Base-by-base conservation (phyloP, 2,797 vertebrate genomes). In the Pterois miles region DNA sequence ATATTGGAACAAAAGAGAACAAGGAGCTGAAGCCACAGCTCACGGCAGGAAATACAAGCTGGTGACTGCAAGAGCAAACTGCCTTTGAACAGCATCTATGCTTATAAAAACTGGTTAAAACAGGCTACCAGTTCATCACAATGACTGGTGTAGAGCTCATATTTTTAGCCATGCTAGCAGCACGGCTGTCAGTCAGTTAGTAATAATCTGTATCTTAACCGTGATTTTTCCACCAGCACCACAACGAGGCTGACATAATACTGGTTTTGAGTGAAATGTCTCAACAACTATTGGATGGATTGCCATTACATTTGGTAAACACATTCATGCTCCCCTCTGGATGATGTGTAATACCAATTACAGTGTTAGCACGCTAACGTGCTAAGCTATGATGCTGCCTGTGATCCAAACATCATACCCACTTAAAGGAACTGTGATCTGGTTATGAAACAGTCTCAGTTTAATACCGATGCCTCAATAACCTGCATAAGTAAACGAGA, bases 11-110 rank as follows among this genome's bases (percentile, higher is more conserved):
- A 60, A 81, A 76, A 4, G 67, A 72, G 70, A 78, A 84, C 36
- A 77, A 84, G 75, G 38, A 38, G 11, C 40, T 31, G 46, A 73
- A 80, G 82, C 36, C 62, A 18, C 57, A 34, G 16, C 10, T 2
- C 6, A 29, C 1, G 10, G 46, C 18, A 23, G 20, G 22, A 25
- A 70, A 69, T 1, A 60, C 22, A 73, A 78, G 38, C 22, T 16
- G 69, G 23, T 56, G 66, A 57, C n/a, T n/a, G n/a, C 36, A 67
- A 29, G 2, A 71, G 38, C 12, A 40, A 67, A 68, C 38, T 29
- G 20, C 52, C 29, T 81, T 74, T 46, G 38, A 63, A 70, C 31
- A 60, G 60, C 27, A 33, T 22, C 20, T 13, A 14, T 38, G 27
- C 34, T 54, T 11, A 10, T 4, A 12, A 23, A 52, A 56, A 27